These are phyloP conservation scores for Drosophila multiciliata DNA, from an alignment of 2,888 invertebrate genomes.

Conservation along the genomic window DNA sequence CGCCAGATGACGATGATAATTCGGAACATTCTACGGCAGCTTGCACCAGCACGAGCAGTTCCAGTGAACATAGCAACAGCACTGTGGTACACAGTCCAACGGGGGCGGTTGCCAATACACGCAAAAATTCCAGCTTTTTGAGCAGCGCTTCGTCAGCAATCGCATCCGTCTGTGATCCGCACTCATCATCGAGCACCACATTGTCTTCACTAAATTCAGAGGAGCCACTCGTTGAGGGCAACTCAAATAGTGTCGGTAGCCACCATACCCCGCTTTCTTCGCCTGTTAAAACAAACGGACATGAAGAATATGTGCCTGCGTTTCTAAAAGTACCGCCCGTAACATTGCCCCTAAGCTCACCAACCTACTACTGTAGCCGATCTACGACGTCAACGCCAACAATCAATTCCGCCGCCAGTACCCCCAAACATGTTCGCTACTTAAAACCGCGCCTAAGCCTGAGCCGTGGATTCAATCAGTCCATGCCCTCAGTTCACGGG, in stretches of 20 bases:
- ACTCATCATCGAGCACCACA: slow-evolving; percentile 15
- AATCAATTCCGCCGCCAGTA: slow-evolving; percentile 82
- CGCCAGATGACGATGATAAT: slow-evolving; percentile 78
- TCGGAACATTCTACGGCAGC: slow-evolving; percentile 82
- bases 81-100: slow-evolving; percentile 82
- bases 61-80: slow-evolving; percentile 83
- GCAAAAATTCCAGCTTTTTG: slow-evolving; percentile 8
- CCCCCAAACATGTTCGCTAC: slow-evolving; percentile 84
- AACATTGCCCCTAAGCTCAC: slow-evolving; percentile 81
- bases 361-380: slow-evolving; percentile 53
- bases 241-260: slow-evolving; percentile 32
- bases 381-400: slow-evolving; percentile 50
- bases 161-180: slow-evolving; percentile 1
- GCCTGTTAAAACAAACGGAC: slow-evolving; percentile 33
- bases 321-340: slow-evolving; percentile 76
- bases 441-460: slow-evolving; percentile 84
- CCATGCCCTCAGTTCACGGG: slow-evolving; percentile 85
- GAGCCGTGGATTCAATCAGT: slow-evolving; percentile 84
- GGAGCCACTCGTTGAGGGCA: slow-evolving; percentile 36
- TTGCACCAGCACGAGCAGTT: slow-evolving; percentile 83
- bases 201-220: slow-evolving; percentile 48
- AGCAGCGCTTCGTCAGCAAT: slow-evolving; percentile 1
- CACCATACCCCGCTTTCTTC: slow-evolving; percentile 57
- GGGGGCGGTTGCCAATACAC: slow-evolving; percentile 46
- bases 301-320: slow-evolving; percentile 74